Base-by-base conservation (phyloP, 2,797 vertebrate genomes). In the Atherinosoma microstoma region DNA sequence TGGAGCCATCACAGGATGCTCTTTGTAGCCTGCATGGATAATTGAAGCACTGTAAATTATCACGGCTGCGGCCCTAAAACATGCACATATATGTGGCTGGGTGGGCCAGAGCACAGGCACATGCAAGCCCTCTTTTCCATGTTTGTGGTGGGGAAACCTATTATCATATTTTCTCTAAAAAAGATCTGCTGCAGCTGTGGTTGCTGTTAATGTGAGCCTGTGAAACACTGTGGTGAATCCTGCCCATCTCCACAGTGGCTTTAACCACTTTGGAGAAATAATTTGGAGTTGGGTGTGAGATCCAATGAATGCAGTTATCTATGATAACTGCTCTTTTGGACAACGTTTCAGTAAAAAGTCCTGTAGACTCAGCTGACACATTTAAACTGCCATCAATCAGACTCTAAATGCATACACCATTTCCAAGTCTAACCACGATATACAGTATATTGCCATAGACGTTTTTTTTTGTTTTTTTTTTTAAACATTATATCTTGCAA, bases 201-300 rank as follows among this genome's bases (percentile, higher is more conserved):
- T 80, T 36, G 83, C 73, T 78, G 83, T 85, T 80, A 84, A 75
- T 83, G 64, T 13, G 15, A 67, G 71, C 76, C 64, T 71, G 72
- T 67, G 68, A 60, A 84, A 74, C 61, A 71, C 78, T 82, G 79
- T 61, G 73, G 85, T 60, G 67, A 85, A 81, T 80, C 64, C 29
- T 78, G 84, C 77, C 88, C 84, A 89, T 91, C 87, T 79, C 54
- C 83, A 64, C 71, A 47, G 76, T 72, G 80, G 84, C 84, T 86
- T 85, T 65, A 82, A 84, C 84, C 70, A 85, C 42, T 88, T 90
- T 82, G 64, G 78, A 79, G 73, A 89, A 92, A 93, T 89, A 63
- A 87, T 84, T 91, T 89, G 91, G 86, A 91, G 89, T 88, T 87
- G 38, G 77, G 86, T 92, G 89, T 84, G 78, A 8, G 63, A 84